Evolutionary conservation across 2,888 invertebrate species (phyloP).

Genomic region (Vannuccia rotundouncinata): DNA sequence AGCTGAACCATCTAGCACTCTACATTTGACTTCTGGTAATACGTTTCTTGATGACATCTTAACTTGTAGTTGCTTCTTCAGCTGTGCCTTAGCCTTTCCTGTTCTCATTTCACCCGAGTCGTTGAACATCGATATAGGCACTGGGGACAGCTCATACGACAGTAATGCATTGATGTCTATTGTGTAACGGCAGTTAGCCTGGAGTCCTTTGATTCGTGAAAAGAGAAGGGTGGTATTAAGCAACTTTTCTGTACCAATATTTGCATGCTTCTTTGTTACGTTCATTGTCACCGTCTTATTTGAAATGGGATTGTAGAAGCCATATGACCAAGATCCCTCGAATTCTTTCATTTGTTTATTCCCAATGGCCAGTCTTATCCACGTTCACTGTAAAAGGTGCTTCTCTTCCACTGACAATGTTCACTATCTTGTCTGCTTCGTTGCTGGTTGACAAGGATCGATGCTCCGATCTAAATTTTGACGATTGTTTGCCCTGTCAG

Average conservation of each 20-base stretch:
- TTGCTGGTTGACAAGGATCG: conserved; percentile 10
- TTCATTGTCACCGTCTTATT: conserved; percentile 23
- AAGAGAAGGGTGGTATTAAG: conserved; percentile 21
- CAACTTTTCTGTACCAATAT: conserved; percentile 23
- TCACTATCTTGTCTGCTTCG: conserved; percentile 22
- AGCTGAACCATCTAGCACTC: too few relatives aligned
- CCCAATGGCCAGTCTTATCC: conserved; percentile 24
- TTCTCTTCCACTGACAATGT: conserved; percentile 12
- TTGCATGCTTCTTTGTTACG: conserved; percentile 12
- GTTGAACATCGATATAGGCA: conserved; percentile 41
- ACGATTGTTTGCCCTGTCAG: conserved; percentile 20
- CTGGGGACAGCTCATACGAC: conserved; percentile 40
- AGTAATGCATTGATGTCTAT: conserved; percentile 36
- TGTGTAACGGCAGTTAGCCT: conserved; percentile 17
- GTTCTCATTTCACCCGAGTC: conserved; percentile 41
- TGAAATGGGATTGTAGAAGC: conserved; percentile 22
- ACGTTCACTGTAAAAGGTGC: conserved; percentile 22
- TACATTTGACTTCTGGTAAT: neutral
- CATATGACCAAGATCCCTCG: conserved; percentile 12
- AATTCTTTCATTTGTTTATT: conserved; percentile 8
- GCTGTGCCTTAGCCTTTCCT: conserved; percentile 38
- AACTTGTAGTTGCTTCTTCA: conserved; percentile 36
- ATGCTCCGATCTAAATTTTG: conserved; percentile 19
- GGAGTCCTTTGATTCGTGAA: conserved; percentile 38
- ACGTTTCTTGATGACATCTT: conserved; percentile 11